Base-by-base conservation (phyloP, 2,113 vertebrate genomes). In the Riparia riparia region DNA sequence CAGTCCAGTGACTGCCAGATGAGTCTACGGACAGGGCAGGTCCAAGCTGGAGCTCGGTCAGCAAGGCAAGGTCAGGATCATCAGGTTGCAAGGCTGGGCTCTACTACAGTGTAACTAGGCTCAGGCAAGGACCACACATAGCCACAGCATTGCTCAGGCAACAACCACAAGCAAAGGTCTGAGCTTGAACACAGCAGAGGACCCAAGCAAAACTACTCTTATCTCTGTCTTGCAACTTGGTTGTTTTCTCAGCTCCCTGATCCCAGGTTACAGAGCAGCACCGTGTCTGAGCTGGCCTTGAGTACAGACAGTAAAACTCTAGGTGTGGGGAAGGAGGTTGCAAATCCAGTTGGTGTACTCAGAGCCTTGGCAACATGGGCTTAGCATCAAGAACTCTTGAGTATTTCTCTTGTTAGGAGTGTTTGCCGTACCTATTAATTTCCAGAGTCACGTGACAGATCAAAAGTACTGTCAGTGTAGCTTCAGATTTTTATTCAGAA, bases 1-100 rank as follows among this genome's bases (percentile, higher is more conserved):
- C 45, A 50, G 31, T 4, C 21, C 3, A 1, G 2, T 16, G 69
- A 37, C 45, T 1, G 6, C 19, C 70, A 70, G 20, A 10, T 0
- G 1, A 65, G 54, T 20, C 18, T 8, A 8, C 61, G 60, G 13
- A 57, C 22, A 29, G 29, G 28, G 49, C n/a, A 60, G 58, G 19
- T 51, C 50, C 51, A 20, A 25, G 31, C 31, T 70, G 58, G 60
- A 77, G 58, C 32, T 76, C 72, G 8, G 42, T 10, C 81, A 65
- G 60, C 64, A 61, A 31, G 58, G 57, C 39, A 72, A 31, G 45
- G n/a, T 28, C 56, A 63, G 61, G 18, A 49, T 8, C 20, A 53
- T 12, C 24, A 8, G 5, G 3, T 12, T 28, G 28, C 50, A 53
- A 56, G 53, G 17, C 63, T 34, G n/a, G 34, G 56, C 47, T 54